phyloP scores from a whole-genome alignment of 2,113 vertebrate species.

The Serinus canaria region DNA sequence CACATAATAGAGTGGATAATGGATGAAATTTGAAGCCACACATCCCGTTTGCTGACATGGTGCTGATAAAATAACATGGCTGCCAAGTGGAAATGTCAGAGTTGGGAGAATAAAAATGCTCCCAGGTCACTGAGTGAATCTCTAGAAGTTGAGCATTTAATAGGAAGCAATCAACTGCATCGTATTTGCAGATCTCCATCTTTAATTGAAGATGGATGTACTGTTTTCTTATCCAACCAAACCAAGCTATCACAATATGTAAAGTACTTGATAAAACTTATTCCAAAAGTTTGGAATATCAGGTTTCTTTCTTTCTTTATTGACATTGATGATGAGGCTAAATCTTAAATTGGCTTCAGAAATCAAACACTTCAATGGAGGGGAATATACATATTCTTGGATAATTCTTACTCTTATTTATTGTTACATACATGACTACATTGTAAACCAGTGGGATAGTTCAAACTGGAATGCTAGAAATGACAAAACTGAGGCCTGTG shows the following conservation, averaged over 20 bases:
- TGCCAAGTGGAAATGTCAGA: constrained; percentile 12
- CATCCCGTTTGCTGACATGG: neutral
- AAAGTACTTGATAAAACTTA: neutral
- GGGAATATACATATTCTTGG: neutral
- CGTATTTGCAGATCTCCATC: neutral
- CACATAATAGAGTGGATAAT: neutral
- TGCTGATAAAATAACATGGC: constrained; percentile 37
- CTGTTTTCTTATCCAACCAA: neutral
- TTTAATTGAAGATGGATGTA: neutral
- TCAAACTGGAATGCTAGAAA: neutral
- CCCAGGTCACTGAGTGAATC: neutral
- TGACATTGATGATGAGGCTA: neutral
- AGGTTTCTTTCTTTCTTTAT: neutral
- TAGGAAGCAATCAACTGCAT: neutral
- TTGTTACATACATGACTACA: neutral
- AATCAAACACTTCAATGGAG: neutral
- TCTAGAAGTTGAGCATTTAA: neutral
- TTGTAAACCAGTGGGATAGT: neutral
- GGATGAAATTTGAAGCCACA: constrained; percentile 6
- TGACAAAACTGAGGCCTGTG: neutral
- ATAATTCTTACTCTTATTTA: neutral
- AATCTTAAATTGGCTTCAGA: neutral
- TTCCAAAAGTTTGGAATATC: neutral
- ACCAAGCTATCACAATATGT: neutral
- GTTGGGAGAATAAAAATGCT: neutral